Base-by-base conservation (phyloP, 2,797 vertebrate species). In the Numenius phaeopus region DNA sequence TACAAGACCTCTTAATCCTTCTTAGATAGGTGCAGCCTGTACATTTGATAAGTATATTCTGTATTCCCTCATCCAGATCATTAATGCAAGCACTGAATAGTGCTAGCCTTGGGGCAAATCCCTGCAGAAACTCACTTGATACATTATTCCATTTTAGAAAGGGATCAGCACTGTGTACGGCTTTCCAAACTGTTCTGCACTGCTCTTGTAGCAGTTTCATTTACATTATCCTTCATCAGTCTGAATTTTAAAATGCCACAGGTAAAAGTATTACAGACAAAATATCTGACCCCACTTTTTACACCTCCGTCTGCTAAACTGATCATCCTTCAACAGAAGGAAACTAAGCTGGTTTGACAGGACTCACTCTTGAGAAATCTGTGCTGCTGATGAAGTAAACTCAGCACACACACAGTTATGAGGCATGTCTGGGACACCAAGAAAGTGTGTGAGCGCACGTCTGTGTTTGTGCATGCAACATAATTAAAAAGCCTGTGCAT, bases 11-110 rank as follows among this genome's bases (percentile, higher is more conserved):
- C 73, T 70, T 86, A 89, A 87, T 87, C 75, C 81, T 82, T 61
- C 89, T 76, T 57, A 92, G 52, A 93, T 23, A 89, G 76, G 80
- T 55, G 30, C 26, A 76, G 57, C 15, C 65, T 82, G 49, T 37
- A 92, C 84, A 96, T 94, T 89, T 89, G 83, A 4, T 92, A 94
- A 72, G 34, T 77, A 78, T 94, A 89, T 89, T 95, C 70, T 89
- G 54, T 87, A 90, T 90, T 95, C 46, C 73, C 92, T 82, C 87
- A 90, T 46, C 46, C 49, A 58, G 62, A 83, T n/a, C 80, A 79
- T 57, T 90, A 94, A 93, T 32, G 73, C 44, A 90, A 92, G 65
- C 30, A 61, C 13, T 57, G 64, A 94, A 29, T 5, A 95, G 39
- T 29, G 19, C 32, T 26, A 81, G 59, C 81, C 76, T 54, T 40